Evolutionary conservation across 2,888 invertebrate genomes (phyloP).

Genomic region (Lochmaea crataegi): DNA sequence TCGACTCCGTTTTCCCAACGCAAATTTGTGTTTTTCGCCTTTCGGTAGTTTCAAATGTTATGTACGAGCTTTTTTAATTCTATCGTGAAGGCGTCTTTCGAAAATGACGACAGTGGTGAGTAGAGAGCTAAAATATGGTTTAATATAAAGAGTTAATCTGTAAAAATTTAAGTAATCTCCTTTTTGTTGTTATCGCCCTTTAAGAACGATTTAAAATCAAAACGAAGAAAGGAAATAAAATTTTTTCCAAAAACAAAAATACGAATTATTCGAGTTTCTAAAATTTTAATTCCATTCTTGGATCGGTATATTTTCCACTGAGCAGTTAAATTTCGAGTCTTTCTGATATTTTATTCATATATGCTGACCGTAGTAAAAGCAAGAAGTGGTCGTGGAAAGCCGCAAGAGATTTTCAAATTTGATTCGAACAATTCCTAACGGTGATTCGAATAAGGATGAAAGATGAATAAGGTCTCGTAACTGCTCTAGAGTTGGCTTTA

Average conservation of each 20-base stretch:
- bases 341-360: conserved; percentile 63
- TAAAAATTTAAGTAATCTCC: too few relatives aligned
- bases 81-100: conserved; percentile 9
- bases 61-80: conserved; percentile 28
- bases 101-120: conserved; percentile 24
- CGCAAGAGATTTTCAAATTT: conserved; percentile 18
- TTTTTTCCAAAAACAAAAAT: not conserved
- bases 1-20: not conserved
- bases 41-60: conserved; percentile 17
- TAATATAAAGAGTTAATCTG: too few relatives aligned
- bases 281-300: not conserved
- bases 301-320: conserved; percentile 35
- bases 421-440: conserved; percentile 18
- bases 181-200: too few relatives aligned
- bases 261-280: not conserved
- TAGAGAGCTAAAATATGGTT: too few relatives aligned
- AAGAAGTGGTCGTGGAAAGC: conserved; percentile 14
- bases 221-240: not conserved
- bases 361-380: conserved; percentile 30
- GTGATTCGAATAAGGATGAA: conserved; percentile 8
- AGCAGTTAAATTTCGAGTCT: conserved; percentile 66
- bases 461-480: not conserved
- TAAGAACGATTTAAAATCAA: not conserved
- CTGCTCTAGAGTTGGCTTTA: not conserved
- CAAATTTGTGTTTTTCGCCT: not conserved